These are phyloP conservation scores for Torymus tubicola DNA, from an alignment of 2,888 invertebrate genomes.

Conservation along the genomic window DNA sequence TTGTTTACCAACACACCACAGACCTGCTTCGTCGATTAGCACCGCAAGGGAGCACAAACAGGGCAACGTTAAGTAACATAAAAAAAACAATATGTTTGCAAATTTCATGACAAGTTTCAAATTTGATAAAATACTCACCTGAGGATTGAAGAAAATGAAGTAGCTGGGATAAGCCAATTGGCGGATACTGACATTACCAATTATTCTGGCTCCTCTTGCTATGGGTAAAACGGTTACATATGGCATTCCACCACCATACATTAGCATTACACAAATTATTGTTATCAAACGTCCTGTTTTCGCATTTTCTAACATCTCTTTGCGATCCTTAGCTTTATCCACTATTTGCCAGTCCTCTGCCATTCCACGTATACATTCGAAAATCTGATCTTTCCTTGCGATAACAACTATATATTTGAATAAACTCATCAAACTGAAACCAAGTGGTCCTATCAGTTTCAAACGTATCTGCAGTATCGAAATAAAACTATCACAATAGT, in stretches of 20 bases:
- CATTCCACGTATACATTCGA: slow-evolving; percentile 61
- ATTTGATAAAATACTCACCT: slow-evolving; percentile 33
- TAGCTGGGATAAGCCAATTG: slow-evolving; percentile 63
- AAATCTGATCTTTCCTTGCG: slow-evolving; percentile 55
- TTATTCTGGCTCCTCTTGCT: slow-evolving; percentile 47
- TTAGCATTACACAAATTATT: slow-evolving; percentile 58
- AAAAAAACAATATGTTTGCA: no score
- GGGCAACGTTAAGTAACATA: no score
- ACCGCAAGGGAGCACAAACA: no score
- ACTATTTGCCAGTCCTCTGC: slow-evolving; percentile 62
- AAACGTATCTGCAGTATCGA: slow-evolving; percentile 44
- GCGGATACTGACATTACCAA: slow-evolving; percentile 61
- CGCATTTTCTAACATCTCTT: slow-evolving; percentile 62
- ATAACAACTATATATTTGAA: slow-evolving; percentile 63
- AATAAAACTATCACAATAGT: neutral
- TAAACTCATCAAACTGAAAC: slow-evolving; percentile 64
- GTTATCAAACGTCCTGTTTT: slow-evolving; percentile 61
- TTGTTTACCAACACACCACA: no score
- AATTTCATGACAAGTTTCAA: neutral
- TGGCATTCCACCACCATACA: slow-evolving; percentile 62
- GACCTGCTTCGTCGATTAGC: no score
- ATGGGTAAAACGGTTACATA: slow-evolving; percentile 61
- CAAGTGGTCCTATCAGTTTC: slow-evolving; percentile 64
- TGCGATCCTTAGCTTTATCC: slow-evolving; percentile 39
- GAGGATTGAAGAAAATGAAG: slow-evolving; percentile 62